phyloP scores from a whole-genome alignment of 2,113 vertebrate genomes.

The Sporophila hypoxantha region DNA sequence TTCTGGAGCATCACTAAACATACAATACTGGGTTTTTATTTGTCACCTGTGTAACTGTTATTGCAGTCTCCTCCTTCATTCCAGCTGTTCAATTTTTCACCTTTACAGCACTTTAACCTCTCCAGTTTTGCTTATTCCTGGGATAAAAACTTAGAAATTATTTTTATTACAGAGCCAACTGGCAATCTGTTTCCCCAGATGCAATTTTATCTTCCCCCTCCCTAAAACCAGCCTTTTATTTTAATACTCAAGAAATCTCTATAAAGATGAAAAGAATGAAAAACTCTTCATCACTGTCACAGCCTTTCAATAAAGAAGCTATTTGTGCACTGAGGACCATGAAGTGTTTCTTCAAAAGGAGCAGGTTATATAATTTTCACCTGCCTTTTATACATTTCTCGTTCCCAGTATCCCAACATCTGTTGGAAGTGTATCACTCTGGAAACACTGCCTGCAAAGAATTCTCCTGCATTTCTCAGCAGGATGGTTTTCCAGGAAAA shows the following conservation, averaged over 20 bases:
- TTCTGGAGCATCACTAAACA: background rate
- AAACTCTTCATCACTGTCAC: background rate
- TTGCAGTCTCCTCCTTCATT: background rate
- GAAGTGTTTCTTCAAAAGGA: background rate
- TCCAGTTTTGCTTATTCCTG: background rate
- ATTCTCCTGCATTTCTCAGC: background rate
- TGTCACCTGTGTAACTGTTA: background rate
- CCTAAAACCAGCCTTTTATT: conserved; percentile 2
- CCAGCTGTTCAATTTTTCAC: background rate
- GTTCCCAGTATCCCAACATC: background rate
- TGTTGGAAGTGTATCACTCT: background rate
- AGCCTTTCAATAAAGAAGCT: background rate
- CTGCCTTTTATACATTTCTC: background rate
- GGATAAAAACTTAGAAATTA: background rate
- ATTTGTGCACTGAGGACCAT: background rate
- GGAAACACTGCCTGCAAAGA: background rate
- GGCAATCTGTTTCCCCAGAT: background rate
- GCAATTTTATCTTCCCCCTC: background rate
- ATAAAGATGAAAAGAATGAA: background rate
- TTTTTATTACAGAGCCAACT: background rate
- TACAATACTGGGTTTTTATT: background rate
- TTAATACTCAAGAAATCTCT: background rate
- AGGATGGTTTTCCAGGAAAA: background rate
- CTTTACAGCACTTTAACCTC: background rate
- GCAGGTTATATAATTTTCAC: background rate